Evolutionary conservation across 2,797 vertebrate species (phyloP).

Genomic region (Gobio occitaniae): DNA sequence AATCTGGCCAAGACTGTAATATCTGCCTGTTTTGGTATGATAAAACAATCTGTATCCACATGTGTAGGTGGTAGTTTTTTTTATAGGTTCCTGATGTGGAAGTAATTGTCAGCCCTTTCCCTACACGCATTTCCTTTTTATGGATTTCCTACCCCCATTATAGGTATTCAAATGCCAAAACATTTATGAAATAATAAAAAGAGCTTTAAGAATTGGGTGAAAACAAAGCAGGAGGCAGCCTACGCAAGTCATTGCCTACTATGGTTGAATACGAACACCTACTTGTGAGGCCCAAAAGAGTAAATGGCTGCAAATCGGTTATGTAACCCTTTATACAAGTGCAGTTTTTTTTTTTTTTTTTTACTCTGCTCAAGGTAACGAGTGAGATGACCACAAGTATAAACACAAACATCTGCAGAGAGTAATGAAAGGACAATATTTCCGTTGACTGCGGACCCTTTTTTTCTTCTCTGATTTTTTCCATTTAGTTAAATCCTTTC

Average conservation of each 20-base stretch:
- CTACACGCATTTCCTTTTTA: neutral
- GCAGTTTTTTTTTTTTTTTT: constrained; percentile 56
- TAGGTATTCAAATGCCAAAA: neutral
- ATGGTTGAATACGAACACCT: constrained; percentile 64
- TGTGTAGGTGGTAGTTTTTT: neutral
- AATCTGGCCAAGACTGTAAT: neutral
- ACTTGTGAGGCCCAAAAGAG: constrained; percentile 64
- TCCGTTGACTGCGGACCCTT: neutral
- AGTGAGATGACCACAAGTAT: constrained; percentile 58
- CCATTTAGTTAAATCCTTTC: neutral
- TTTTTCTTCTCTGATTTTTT: neutral
- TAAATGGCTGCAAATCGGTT: constrained; percentile 74
- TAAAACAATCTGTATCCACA: neutral
- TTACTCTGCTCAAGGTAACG: constrained; percentile 62
- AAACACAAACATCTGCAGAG: constrained; percentile 56
- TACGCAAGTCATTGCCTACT: constrained; percentile 2
- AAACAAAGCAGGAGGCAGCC: constrained; percentile 12
- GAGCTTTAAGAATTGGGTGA: neutral
- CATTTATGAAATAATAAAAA: constrained; percentile 13
- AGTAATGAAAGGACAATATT: neutral
- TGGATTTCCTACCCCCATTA: neutral
- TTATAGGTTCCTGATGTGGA: neutral
- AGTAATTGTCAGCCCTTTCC: neutral
- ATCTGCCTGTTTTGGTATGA: neutral
- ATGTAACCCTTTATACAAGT: constrained; percentile 79